Conservation (phyloP, 1,140 invertebrate species). For the Centruroides vittatus region DNA sequence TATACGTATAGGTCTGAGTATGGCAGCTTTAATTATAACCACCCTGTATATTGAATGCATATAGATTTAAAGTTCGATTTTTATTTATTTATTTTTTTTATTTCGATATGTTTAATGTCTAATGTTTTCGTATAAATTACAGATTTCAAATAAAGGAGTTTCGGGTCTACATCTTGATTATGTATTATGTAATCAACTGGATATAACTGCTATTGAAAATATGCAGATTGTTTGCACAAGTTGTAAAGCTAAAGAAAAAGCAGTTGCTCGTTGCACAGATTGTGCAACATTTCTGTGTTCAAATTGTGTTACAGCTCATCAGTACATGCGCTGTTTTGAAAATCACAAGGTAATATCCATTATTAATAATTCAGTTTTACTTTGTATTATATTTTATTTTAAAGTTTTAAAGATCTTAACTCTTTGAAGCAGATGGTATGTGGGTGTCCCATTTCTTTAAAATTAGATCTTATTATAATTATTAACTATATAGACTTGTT, state of each 20-base stretch:
- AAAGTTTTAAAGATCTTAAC: too few species aligned
- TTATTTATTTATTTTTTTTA: background rate
- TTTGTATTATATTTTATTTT: too few species aligned
- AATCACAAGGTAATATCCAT: slow-evolving; percentile 44
- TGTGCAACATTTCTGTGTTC: slow-evolving; percentile 85
- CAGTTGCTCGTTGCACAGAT: slow-evolving; percentile 78
- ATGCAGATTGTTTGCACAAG: slow-evolving; percentile 65
- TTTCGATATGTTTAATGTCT: background rate
- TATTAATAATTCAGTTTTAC: too few species aligned
- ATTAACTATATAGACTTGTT: too few species aligned
- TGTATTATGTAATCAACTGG: slow-evolving; percentile 66
- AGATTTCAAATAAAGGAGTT: slow-evolving; percentile 39
- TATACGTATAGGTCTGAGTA: too few species aligned
- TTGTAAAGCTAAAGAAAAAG: slow-evolving; percentile 74
- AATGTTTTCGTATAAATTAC: background rate
- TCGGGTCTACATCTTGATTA: slow-evolving; percentile 63
- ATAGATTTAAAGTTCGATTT: background rate
- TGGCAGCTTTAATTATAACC: too few species aligned
- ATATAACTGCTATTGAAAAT: slow-evolving; percentile 62
- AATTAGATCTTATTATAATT: too few species aligned
- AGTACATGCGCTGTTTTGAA: slow-evolving; percentile 83
- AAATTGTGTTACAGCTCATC: slow-evolving; percentile 84
- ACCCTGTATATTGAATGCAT: background rate
- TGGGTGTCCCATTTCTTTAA: too few species aligned
- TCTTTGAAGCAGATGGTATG: too few species aligned